Base-by-base conservation (phyloP, 2,797 vertebrate genomes). In the Eupleurogrammus muticus region DNA sequence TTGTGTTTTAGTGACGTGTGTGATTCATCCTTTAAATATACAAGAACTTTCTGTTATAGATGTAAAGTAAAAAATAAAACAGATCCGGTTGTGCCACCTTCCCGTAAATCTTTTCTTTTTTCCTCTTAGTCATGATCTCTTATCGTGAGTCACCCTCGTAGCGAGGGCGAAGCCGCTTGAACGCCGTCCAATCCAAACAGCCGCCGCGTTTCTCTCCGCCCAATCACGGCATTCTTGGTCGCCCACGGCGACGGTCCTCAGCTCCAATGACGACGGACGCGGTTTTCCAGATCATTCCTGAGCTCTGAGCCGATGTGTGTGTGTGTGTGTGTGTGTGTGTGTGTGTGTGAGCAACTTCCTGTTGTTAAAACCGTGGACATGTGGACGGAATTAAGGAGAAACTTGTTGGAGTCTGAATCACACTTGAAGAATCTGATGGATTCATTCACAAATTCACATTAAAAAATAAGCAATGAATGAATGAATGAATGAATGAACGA, bases 201-300 rank as follows among this genome's bases (percentile, higher is more conserved):
- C 9, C 1, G 35, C 9, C 4, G 5, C 32, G 7, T 77, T 69
- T 72, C 34, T 54, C 40, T 19, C 16, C 46, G 46, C 50, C 84
- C 87, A 86, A 89, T 89, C 85, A 57, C 11, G 0, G 24, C 66
- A 40, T 52, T 74, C 66, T 69, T 34, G 16, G 0, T 50, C 21
- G 11, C 81, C 81, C 65, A 76, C 68, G 0, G 70, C 19, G 72
- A n/a, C n/a, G n/a, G n/a, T 64, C 76, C 75, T 60, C 72, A 8
- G 47, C n/a, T 17, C 86, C 86, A 89, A 85, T 82, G 48, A 55
- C 0, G 5, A 20, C n/a, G n/a, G 46, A 5, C 7, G 48, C 3
- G 5, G 58, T 77, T 83, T 87, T 87, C 66, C 85, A 85, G 80
- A n/a, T 91, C 84, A 89, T 90, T 86, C 82, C 68, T 81, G 66